These are phyloP conservation scores for Augiades crinisus DNA, from an alignment of 2,888 invertebrate species.

Conservation along the genomic window DNA sequence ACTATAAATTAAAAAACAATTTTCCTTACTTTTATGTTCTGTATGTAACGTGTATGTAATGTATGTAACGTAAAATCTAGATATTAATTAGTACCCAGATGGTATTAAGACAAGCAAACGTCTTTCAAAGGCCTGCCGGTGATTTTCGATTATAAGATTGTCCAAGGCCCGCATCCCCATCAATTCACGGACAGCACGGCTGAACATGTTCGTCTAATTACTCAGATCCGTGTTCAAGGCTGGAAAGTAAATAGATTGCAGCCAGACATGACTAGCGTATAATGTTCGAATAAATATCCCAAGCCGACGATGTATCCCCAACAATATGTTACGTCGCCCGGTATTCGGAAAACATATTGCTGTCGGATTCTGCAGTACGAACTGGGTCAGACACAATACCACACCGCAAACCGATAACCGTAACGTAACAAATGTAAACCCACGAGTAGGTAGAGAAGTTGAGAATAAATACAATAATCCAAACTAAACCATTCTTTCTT, in stretches of 20 bases:
- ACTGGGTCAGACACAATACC: conserved; percentile 35
- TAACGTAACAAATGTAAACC: conserved; percentile 26
- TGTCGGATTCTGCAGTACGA: conserved; percentile 32
- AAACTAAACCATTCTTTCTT: conserved; percentile 30
- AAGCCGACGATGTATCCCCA: conserved; percentile 25
- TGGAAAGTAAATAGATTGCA: neutral
- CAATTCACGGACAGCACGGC: too few relatives aligned
- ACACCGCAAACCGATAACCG: conserved; percentile 35
- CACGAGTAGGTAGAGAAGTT: neutral
- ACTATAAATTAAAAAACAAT: too few relatives aligned
- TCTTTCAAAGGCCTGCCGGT: too few relatives aligned
- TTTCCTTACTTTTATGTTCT: too few relatives aligned
- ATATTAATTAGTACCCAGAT: too few relatives aligned
- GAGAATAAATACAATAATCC: conserved; percentile 26
- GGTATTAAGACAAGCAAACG: too few relatives aligned
- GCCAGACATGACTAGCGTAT: neutral
- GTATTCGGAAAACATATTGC: conserved; percentile 37
- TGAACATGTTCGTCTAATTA: too few relatives aligned
- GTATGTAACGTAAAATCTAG: too few relatives aligned
- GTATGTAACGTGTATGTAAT: too few relatives aligned
- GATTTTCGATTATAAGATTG: too few relatives aligned
- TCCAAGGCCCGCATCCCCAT: too few relatives aligned
- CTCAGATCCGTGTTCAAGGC: too few relatives aligned
- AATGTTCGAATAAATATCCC: conserved; percentile 17
- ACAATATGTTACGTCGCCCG: conserved; percentile 34